Evolutionary conservation across 2,113 vertebrate genomes (phyloP), one percentile per base, ranked within the genome.

Genomic region (Charadrius vociferus): DNA sequence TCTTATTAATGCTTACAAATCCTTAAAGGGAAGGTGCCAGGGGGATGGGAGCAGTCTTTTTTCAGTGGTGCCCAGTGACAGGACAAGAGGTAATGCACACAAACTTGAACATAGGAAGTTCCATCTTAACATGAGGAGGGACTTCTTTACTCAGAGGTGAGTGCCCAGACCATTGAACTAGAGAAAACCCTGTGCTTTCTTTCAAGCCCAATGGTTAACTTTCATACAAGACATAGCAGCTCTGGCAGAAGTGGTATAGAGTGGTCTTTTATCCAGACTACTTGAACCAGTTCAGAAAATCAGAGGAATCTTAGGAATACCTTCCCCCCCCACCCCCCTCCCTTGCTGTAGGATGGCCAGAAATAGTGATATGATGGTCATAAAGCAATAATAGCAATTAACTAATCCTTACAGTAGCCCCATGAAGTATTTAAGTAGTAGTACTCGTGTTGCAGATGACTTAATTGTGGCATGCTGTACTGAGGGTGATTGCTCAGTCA

Each of bases 311-410:
- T 65, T 61, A 47, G 39, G 15, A 92, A 55, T 56, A 50, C 7
- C 4, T 62, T 19, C 18, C 45, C 20, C 22, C 1, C 13, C 45
- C 20, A 19, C 1, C 13, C 30, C 7, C 21, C 21, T 3, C 8
- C 56, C 26, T 90, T 81, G 30, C 71, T 80, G 16, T 23, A 12
- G 19, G 39, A 49, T 49, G 9, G 68, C 58, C 81, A 61, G 75
- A 74, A 95, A 37, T 16, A 62, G 21, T 32, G 45, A 49, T 59
- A 15, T 18, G 56, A 53, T 12, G 34, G 18, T 62, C 71, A 24
- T 10, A 49, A 81, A 92, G 10, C 47, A 24, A 43, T 43, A 41
- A 68, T 9, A 82, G 41, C 34, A 27, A 15, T 1, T 3, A 68
- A 36, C 45, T 36, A 47, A 56, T n/a, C 24, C 52, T 67, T 67